Percentiles rank a stretch among this genome's conserved stretches.
These are phyloP conservation scores for Nesometra sesokonis DNA, from an alignment of 35 echinoderm and acorn worm genomes.

Conservation along the genomic window DNA sequence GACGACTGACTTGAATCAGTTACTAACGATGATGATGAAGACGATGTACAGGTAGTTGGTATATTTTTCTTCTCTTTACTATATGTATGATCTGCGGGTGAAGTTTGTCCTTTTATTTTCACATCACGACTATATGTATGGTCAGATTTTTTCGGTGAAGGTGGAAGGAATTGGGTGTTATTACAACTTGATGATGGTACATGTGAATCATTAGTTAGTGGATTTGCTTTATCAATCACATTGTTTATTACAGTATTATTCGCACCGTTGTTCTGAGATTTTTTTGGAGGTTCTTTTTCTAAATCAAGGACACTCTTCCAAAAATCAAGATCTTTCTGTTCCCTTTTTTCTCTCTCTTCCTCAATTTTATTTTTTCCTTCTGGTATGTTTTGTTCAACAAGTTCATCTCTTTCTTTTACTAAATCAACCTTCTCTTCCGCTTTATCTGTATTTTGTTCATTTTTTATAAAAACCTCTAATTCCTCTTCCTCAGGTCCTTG, in stretches of 20 bases:
- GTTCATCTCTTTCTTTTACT: neutral
- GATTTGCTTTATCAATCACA: neutral
- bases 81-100: neutral
- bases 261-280: neutral
- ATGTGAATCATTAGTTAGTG: neutral
- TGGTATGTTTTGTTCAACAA: neutral
- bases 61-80: neutral
- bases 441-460: neutral
- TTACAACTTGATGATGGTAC: neutral
- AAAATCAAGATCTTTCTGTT: neutral
- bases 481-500: neutral
- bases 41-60: neutral
- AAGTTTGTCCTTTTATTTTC: neutral
- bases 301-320: neutral
- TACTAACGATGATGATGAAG: too few species aligned
- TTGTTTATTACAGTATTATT: neutral
- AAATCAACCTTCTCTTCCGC: neutral
- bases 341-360: neutral
- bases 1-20: neutral
- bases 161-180: neutral
- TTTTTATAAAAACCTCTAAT: neutral
- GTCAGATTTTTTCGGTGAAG: neutral
- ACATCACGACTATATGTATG: neutral
- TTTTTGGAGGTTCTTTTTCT: neutral
- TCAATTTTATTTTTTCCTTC: neutral